A percentile compares a stretch with the other conserved stretches of the same genome.
phyloP scores from a whole-genome alignment of 2,888 invertebrate species.

The Onchidella celtica region DNA sequence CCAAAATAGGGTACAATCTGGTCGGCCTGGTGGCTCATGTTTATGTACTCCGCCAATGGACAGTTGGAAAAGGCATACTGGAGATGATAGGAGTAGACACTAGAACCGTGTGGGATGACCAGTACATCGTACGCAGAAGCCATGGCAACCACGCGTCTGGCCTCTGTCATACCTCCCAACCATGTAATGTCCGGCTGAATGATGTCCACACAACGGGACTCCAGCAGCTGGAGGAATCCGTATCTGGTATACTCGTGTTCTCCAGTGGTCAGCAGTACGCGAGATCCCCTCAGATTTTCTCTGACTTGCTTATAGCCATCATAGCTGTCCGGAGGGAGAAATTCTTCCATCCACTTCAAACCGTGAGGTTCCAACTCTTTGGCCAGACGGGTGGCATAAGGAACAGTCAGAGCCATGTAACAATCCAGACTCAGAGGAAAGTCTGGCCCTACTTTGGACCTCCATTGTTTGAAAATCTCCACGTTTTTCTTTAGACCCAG shows the following conservation, averaged over 20 bases:
- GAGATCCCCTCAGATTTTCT: conserved; percentile 66
- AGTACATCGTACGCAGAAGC: conserved; percentile 74
- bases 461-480: conserved; percentile 70
- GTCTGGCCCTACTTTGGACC: conserved; percentile 74
- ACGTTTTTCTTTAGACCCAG: conserved; percentile 74
- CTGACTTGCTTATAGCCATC: conserved; percentile 70
- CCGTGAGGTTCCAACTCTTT: conserved; percentile 71
- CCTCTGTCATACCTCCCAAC: conserved; percentile 78
- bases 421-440: conserved; percentile 77
- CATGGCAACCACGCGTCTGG: conserved; percentile 74
- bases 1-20: conserved; percentile 76
- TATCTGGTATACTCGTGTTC: conserved; percentile 78
- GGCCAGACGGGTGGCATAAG: conserved; percentile 73
- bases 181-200: conserved; percentile 79
- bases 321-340: conserved; percentile 76
- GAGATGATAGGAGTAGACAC: conserved; percentile 77
- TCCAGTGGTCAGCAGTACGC: conserved; percentile 74
- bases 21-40: conserved; percentile 71
- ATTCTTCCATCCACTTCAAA: conserved; percentile 78
- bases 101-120: conserved; percentile 77
- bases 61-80: conserved; percentile 77
- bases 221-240: conserved; percentile 73
- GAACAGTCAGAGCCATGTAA: conserved; percentile 75
- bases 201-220: conserved; percentile 74
- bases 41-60: conserved; percentile 77